Evolutionary conservation across 2,113 vertebrate species (phyloP).

Genomic region (Periophthalmodon schlosseri): DNA sequence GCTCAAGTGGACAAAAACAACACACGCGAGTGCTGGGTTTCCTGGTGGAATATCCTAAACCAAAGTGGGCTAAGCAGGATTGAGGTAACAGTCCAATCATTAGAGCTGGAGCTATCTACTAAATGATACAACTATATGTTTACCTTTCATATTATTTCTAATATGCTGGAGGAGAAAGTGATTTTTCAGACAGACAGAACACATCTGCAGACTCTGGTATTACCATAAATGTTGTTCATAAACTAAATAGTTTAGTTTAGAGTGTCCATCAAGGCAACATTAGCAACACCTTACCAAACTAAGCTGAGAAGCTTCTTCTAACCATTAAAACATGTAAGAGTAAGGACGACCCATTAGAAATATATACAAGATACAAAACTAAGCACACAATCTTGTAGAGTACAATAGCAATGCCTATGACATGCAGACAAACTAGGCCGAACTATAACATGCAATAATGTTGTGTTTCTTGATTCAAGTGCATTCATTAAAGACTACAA

Average conservation of each 20-base stretch:
- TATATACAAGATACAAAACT: not conserved
- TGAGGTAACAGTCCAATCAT: not conserved
- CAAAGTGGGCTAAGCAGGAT: not conserved
- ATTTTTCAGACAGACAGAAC: too few relatives aligned
- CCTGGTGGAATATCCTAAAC: not conserved
- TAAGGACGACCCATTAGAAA: not conserved
- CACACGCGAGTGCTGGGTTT: conserved; percentile 2
- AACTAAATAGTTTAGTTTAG: not conserved
- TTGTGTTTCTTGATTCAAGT: not conserved
- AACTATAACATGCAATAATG: not conserved
- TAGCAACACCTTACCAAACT: too few relatives aligned
- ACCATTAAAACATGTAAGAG: not conserved
- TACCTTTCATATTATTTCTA: not conserved
- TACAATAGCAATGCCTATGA: not conserved
- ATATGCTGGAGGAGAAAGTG: too few relatives aligned
- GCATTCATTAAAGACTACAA: not conserved
- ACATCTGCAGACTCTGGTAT: too few relatives aligned
- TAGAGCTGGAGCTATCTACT: not conserved
- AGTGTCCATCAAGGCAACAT: too few relatives aligned
- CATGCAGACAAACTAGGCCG: not conserved
- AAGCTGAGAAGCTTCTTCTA: not conserved
- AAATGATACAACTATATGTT: not conserved
- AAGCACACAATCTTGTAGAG: not conserved
- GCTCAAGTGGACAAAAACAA: conserved; percentile 25
- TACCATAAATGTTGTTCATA: too few relatives aligned